Evolutionary conservation across 2,888 invertebrate species (phyloP).

Genomic region (Hydropsyche betteni): DNA sequence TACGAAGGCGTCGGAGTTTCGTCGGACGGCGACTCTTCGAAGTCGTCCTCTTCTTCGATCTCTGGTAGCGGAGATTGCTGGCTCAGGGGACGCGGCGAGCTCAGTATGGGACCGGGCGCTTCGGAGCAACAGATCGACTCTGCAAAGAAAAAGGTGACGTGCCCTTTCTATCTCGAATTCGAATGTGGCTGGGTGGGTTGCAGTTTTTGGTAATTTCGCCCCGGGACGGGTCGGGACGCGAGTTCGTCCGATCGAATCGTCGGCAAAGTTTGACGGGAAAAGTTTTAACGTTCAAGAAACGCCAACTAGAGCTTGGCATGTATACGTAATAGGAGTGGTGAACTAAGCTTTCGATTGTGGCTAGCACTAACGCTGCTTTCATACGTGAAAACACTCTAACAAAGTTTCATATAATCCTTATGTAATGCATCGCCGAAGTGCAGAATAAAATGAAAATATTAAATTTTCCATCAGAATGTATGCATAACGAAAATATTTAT

Average conservation of each 20-base stretch:
- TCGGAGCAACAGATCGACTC: slow-evolving; percentile 54
- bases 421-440: too few relatives aligned
- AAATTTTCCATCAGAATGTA: too few relatives aligned
- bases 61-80: slow-evolving; percentile 81
- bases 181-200: slow-evolving; percentile 42
- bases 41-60: slow-evolving; percentile 82
- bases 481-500: too few relatives aligned
- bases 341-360: too few relatives aligned
- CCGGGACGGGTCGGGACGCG: too few relatives aligned
- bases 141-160: slow-evolving; percentile 38
- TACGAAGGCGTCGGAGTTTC: slow-evolving; percentile 64
- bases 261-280: slow-evolving; percentile 51
- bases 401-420: too few relatives aligned
- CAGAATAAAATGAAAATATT: too few relatives aligned
- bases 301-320: too few relatives aligned
- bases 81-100: slow-evolving; percentile 68
- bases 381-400: too few relatives aligned
- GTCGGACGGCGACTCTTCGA: slow-evolving; percentile 65
- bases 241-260: slow-evolving; percentile 42
- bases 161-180: slow-evolving; percentile 51
- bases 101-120: slow-evolving; percentile 66
- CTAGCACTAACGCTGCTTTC: too few relatives aligned
- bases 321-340: too few relatives aligned
- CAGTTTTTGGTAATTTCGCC: background rate
- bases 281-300: background rate